Conservation (phyloP, 2,888 invertebrate genomes). For the Dexiosoma caninum region DNA sequence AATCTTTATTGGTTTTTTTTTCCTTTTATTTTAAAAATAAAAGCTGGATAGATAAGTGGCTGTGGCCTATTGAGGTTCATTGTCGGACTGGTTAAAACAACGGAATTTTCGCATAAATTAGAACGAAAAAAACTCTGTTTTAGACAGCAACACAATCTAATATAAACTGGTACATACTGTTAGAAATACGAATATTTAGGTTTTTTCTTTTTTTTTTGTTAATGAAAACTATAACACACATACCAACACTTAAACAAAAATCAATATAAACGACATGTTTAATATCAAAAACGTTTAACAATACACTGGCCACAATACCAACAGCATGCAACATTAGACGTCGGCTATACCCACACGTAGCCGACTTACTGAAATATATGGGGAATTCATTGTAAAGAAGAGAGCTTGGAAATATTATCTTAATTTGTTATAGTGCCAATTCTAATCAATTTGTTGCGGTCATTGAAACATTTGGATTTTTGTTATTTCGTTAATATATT, state of each 20-base stretch:
- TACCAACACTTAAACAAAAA: conserved; percentile 33
- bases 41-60: conserved; percentile 14
- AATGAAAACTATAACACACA: conserved; percentile 23
- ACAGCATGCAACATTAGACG: conserved; percentile 51
- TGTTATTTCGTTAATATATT: neutral
- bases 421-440: too few relatives aligned
- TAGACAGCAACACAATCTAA: neutral
- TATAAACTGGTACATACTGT: conserved; percentile 59
- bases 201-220: too few relatives aligned
- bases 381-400: neutral
- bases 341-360: neutral
- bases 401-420: too few relatives aligned
- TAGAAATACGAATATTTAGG: conserved; percentile 26
- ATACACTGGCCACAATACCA: neutral
- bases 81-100: conserved; percentile 57
- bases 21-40: neutral
- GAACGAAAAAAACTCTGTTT: conserved; percentile 22
- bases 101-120: conserved; percentile 62
- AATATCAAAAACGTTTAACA: conserved; percentile 29
- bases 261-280: conserved; percentile 52
- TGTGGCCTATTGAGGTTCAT: conserved; percentile 5
- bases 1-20: too few relatives aligned
- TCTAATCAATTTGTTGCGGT: neutral
- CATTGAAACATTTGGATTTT: too few relatives aligned
- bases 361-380: neutral